phyloP scores from a whole-genome alignment of 2,797 vertebrate species.

The Morelia viridis region DNA sequence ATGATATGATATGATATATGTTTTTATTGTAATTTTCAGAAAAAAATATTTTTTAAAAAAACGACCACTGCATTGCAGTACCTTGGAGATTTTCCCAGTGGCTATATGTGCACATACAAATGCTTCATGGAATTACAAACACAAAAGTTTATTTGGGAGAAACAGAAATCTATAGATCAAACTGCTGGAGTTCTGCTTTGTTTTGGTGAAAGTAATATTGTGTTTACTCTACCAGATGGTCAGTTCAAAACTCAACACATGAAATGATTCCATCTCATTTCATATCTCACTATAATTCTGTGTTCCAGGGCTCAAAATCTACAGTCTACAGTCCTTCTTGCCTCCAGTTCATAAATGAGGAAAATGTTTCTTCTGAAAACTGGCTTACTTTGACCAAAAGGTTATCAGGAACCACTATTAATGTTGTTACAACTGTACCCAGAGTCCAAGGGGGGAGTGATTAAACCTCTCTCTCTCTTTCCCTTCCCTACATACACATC shows the following conservation, averaged over 20 bases:
- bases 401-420: background rate
- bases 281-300: background rate
- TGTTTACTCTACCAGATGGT: background rate
- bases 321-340: background rate
- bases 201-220: background rate
- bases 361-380: background rate
- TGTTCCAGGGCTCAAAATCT: background rate
- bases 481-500: background rate
- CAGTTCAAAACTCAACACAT: background rate
- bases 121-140: background rate
- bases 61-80: constrained; percentile 71
- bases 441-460: background rate
- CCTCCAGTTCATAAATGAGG: background rate
- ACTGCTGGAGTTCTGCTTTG: background rate
- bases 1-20: background rate
- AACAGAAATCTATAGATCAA: background rate
- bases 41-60: constrained; percentile 47
- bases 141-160: background rate
- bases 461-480: background rate
- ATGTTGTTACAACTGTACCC: background rate
- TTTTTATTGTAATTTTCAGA: constrained; percentile 42
- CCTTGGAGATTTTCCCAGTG: background rate
- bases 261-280: too few species aligned
- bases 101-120: background rate
- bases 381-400: background rate